phyloP scores from a whole-genome alignment of 2,888 invertebrate genomes.

The Osedax frankpressi region DNA sequence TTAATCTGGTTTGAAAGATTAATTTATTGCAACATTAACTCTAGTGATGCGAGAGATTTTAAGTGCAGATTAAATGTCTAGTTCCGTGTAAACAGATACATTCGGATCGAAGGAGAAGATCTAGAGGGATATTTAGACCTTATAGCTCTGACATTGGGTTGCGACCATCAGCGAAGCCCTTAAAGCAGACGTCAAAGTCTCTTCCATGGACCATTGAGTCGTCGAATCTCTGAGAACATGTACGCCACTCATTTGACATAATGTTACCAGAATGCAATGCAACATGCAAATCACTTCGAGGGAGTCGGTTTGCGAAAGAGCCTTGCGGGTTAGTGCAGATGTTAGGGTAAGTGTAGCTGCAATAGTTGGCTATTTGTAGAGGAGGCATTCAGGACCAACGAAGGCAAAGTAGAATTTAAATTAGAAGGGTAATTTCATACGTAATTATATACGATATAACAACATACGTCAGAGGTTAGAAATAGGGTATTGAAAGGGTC shows the following conservation, averaged over 20 bases:
- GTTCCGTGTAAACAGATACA: neutral
- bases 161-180: neutral
- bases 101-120: too few species aligned
- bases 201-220: neutral
- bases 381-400: too few species aligned
- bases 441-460: too few species aligned
- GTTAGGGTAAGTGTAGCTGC: neutral
- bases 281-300: neutral
- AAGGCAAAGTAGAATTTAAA: too few species aligned
- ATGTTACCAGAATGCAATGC: neutral
- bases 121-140: too few species aligned
- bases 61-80: neutral
- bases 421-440: too few species aligned
- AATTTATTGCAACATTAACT: too few species aligned
- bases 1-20: too few species aligned
- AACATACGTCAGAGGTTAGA: neutral
- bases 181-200: neutral
- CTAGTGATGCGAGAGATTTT: too few species aligned
- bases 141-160: neutral
- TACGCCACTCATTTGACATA: neutral
- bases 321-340: neutral
- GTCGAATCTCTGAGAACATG: neutral
- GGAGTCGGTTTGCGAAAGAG: neutral
- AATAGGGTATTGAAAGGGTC: neutral
- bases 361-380: too few species aligned